Base-by-base conservation (phyloP, 2,888 invertebrate genomes). In the Papilio protenor region DNA sequence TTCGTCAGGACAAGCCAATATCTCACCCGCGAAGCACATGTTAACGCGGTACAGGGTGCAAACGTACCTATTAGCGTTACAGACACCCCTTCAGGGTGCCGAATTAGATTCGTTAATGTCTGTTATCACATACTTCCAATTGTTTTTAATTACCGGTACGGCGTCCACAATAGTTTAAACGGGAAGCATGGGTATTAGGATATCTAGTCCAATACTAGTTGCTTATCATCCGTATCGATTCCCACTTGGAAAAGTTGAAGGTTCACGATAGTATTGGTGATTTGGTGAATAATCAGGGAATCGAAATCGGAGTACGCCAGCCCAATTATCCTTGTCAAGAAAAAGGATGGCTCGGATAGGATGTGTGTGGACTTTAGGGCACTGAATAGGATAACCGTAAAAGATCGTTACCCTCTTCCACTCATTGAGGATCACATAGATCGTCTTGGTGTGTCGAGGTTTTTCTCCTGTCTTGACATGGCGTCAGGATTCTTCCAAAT, bases 391-490 rank as follows among this genome's bases (percentile, higher is more conserved):
- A 52, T 52, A 18, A 52, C 18, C 52, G 16, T 52, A 18, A 52
- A 52, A 18, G 81, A 84, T 16, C 66, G 82, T 0, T 84, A 77
- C 72, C 84, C 83, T 71, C 71, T 80, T 76, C 77, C 81, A 21
- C 23, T 75, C 16, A 75, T 81, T 79, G 73, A 80, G 21, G 45
- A 76, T 76, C 64, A 82, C 78, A 73, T 77, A 79, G 14, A 69
- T n/a, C 2, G 75, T 45, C 0, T 80, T 77, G 49, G 82, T 69
- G 21, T 40, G 33, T 11, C 78, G 79, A 21, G 79, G 76, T 64
- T 80, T 80, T 82, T 82, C 77, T n/a, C 77, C 76, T 23, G 81
- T 76, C 52, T 70, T 73, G 12, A 75, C 10, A n/a, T 78, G 80
- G 79, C 77, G 23, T 72, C 77, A 49, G 80, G 81, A 1, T 81